phyloP scores from a whole-genome alignment of 2,797 vertebrate genomes.

The Echiichthys vipera region DNA sequence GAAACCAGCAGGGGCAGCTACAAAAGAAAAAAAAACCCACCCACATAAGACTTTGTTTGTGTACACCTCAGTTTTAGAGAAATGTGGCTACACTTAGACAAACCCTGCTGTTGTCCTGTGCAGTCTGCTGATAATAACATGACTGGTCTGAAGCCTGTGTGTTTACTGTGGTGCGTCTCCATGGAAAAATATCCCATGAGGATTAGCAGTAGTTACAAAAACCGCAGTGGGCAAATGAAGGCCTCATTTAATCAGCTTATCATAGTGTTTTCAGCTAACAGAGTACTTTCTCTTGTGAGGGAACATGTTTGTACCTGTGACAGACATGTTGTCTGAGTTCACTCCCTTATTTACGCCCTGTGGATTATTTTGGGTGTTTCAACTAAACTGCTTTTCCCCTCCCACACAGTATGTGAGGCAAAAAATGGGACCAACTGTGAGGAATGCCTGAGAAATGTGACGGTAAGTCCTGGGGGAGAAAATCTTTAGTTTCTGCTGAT shows the following conservation, averaged over 20 bases:
- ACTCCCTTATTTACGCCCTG: background rate
- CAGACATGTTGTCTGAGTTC: background rate
- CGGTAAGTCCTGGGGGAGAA: constrained; percentile 80
- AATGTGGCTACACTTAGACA: background rate
- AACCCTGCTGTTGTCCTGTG: constrained; percentile 19
- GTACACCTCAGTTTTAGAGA: constrained; percentile 6
- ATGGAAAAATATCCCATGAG: constrained; percentile 62
- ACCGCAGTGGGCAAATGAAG: constrained; percentile 27
- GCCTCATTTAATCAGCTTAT: constrained; percentile 33
- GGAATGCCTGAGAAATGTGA: constrained; percentile 90
- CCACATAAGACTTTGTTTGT: constrained; percentile 1
- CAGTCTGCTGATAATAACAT: constrained; percentile 37
- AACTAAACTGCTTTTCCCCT: background rate
- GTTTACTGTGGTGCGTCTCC: constrained; percentile 55
- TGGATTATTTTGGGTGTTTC: background rate
- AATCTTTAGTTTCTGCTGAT: background rate
- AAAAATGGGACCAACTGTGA: constrained; percentile 88
- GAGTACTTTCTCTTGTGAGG: background rate
- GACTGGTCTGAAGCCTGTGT: constrained; percentile 28
- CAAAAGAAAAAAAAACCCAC: constrained; percentile 17
- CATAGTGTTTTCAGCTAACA: constrained; percentile 8
- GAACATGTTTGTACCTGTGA: background rate
- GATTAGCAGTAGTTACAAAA: constrained; percentile 58
- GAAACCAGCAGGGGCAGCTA: background rate
- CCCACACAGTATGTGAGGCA: constrained; percentile 82